phyloP scores from a whole-genome alignment of 2,113 vertebrate genomes.

The Synchiropus splendidus region DNA sequence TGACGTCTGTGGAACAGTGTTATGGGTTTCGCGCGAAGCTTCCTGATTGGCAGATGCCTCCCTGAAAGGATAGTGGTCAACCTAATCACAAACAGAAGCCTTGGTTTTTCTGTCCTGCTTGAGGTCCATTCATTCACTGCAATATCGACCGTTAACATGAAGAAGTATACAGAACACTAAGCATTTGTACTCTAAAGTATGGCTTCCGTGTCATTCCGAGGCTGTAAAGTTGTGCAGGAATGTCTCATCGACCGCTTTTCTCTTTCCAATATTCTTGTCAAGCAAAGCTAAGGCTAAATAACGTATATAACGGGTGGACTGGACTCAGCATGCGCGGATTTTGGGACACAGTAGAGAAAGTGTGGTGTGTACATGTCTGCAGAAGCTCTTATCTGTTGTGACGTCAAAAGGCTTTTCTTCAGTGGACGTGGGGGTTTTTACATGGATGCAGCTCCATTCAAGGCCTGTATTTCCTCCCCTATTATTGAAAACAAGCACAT shows the following conservation, averaged over 20 bases:
- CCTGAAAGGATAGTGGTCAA: slow-evolving; percentile 53
- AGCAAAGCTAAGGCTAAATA: slow-evolving; percentile 30
- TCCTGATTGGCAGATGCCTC: slow-evolving; percentile 60
- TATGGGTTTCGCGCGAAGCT: slow-evolving; percentile 26
- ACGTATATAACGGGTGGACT: slow-evolving; percentile 23
- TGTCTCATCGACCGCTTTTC: slow-evolving; percentile 28
- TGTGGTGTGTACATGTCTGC: slow-evolving; percentile 16
- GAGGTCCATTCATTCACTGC: not conserved
- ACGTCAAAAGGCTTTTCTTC: slow-evolving; percentile 18
- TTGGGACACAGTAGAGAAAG: slow-evolving; percentile 24
- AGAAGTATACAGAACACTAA: too few species aligned
- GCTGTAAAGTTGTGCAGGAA: slow-evolving; percentile 38
- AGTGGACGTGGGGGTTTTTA: slow-evolving; percentile 23
- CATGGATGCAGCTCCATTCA: slow-evolving; percentile 17
- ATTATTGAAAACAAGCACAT: slow-evolving; percentile 22
- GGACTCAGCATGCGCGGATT: slow-evolving; percentile 25
- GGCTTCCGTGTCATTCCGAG: slow-evolving; percentile 54
- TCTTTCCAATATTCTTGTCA: slow-evolving; percentile 27
- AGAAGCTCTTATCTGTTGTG: slow-evolving; percentile 23
- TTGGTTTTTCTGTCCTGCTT: too few species aligned
- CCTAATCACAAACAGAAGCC: too few species aligned
- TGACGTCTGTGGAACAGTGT: slow-evolving; percentile 34
- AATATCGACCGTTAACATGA: slow-evolving; percentile 14
- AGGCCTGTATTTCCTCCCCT: slow-evolving; percentile 3
- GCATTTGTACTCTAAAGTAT: slow-evolving; percentile 42